A percentile compares a stretch with the other conserved stretches of the same genome.
These are phyloP conservation scores for Elephantulus edwardii DNA, from an alignment of 2,113 vertebrate species.

Conservation along the genomic window DNA sequence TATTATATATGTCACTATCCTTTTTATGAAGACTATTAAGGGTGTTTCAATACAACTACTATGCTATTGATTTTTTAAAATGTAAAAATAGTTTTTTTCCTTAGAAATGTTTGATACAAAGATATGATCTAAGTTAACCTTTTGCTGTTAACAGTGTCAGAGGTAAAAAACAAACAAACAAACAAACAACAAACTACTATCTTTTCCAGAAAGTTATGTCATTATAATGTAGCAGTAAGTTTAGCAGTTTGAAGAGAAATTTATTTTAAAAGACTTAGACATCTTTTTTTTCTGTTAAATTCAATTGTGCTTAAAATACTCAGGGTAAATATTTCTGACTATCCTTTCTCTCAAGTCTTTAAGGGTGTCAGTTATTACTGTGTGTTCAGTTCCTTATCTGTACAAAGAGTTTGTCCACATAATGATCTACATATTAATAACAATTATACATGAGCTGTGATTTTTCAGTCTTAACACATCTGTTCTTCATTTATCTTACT, in stretches of 20 bases:
- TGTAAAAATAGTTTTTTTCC: background rate
- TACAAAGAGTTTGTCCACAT: background rate
- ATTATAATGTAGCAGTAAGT: background rate
- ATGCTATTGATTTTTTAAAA: slow-evolving; percentile 2
- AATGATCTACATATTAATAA: background rate
- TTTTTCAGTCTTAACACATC: background rate
- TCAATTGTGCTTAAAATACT: background rate
- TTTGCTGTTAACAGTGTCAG: background rate
- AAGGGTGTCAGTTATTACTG: background rate
- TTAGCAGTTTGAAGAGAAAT: background rate
- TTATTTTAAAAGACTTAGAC: background rate
- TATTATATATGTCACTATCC: background rate
- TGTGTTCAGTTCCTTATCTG: background rate
- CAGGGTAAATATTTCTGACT: background rate
- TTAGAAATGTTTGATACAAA: background rate
- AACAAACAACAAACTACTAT: too few relatives aligned
- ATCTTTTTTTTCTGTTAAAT: background rate
- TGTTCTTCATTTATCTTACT: background rate
- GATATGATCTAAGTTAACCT: background rate
- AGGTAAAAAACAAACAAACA: background rate
- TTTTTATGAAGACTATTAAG: background rate
- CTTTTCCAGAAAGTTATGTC: background rate
- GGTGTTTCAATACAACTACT: background rate
- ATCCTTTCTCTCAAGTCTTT: background rate
- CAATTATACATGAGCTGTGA: background rate